phyloP scores from a whole-genome alignment of 2,888 invertebrate genomes.

The Eupithecia vulgata region DNA sequence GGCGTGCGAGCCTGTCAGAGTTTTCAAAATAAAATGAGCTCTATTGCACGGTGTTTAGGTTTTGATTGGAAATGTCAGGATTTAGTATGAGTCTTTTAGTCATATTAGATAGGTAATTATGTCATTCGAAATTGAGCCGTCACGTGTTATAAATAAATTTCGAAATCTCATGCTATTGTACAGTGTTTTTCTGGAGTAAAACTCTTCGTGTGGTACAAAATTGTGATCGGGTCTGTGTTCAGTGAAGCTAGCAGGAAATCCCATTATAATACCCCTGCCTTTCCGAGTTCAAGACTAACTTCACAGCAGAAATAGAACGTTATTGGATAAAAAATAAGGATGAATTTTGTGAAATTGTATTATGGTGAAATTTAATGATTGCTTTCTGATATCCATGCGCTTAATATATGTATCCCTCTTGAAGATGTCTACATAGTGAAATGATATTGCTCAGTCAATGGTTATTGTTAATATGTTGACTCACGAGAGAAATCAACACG shows the following conservation, averaged over 20 bases:
- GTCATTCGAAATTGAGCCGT: background rate
- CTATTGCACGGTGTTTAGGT: background rate
- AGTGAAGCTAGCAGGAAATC: slow-evolving; percentile 38
- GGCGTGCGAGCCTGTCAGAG: slow-evolving; percentile 18
- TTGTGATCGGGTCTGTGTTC: slow-evolving; percentile 26
- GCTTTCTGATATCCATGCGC: background rate
- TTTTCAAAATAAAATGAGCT: slow-evolving; percentile 4
- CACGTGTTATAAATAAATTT: slow-evolving; percentile 10
- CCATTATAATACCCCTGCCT: slow-evolving; percentile 33
- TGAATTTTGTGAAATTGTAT: slow-evolving; percentile 23
- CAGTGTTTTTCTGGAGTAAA: background rate
- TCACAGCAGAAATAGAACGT: slow-evolving; percentile 22
- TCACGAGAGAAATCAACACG: no score
- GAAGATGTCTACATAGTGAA: background rate
- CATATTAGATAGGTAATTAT: background rate
- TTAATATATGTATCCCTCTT: background rate
- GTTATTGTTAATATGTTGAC: no score
- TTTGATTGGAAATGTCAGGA: background rate
- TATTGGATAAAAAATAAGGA: slow-evolving; percentile 25
- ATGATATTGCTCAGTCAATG: background rate
- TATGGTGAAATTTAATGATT: slow-evolving; percentile 25
- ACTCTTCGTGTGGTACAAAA: slow-evolving; percentile 12
- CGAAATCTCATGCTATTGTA: background rate
- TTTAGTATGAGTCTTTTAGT: background rate
- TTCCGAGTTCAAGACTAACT: slow-evolving; percentile 17